Evolutionary conservation across 2,113 vertebrate species (phyloP).

Genomic region (Catharus minimus): DNA sequence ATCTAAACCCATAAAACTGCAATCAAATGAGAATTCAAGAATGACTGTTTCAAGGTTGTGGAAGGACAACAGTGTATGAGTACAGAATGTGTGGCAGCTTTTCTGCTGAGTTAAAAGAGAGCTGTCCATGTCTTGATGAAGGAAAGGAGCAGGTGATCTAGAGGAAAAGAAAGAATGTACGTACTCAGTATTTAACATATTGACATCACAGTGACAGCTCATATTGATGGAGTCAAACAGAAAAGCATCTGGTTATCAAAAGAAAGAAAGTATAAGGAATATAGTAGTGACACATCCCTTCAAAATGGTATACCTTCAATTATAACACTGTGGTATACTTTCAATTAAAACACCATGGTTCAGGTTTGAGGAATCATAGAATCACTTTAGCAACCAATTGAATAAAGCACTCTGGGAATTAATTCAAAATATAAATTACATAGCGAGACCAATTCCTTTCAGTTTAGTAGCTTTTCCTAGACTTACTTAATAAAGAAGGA

Average conservation of each 20-base stretch:
- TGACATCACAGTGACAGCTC: neutral
- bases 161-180: neutral
- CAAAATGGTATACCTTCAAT: neutral
- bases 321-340: neutral
- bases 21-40: neutral
- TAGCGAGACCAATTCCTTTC: neutral
- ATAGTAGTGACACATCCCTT: neutral
- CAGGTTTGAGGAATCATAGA: neutral
- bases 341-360: neutral
- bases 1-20: neutral
- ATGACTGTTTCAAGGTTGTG: neutral
- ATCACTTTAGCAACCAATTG: neutral
- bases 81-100: neutral
- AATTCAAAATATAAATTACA: neutral
- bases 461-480: neutral
- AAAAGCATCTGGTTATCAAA: neutral
- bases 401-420: neutral
- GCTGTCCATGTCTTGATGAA: neutral
- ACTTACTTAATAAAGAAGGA: neutral
- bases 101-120: neutral
- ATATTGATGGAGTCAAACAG: neutral
- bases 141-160: neutral
- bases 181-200: neutral
- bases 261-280: neutral
- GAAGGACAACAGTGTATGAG: neutral